Conservation (phyloP, 2,113 vertebrate genomes). For the Tetraodon nigroviridis region DNA sequence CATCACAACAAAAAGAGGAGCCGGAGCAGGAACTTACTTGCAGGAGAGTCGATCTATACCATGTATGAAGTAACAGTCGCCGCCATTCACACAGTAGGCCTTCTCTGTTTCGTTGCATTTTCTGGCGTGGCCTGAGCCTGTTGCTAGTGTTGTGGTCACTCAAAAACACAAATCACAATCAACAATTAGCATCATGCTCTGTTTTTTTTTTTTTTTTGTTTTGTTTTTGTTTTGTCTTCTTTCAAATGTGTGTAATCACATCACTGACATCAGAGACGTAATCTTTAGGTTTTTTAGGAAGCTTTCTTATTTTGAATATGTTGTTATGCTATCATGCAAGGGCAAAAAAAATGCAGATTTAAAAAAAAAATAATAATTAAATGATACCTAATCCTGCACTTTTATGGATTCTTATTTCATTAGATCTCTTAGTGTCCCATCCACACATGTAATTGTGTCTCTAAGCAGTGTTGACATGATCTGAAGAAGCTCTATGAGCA, state of each 20-base stretch:
- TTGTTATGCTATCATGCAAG: too few relatives aligned
- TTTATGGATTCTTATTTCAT: conserved; percentile 44
- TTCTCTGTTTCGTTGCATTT: conserved; percentile 96
- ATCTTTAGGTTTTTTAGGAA: too few relatives aligned
- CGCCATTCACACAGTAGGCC: conserved; percentile 94
- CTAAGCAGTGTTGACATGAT: conserved; percentile 65
- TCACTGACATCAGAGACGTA: too few relatives aligned
- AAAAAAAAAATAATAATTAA: not conserved
- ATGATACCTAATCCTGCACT: not conserved
- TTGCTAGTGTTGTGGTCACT: conserved; percentile 83
- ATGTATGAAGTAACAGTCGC: conserved; percentile 95
- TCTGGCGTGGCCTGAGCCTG: conserved; percentile 90
- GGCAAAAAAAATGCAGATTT: too few relatives aligned
- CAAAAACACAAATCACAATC: too few relatives aligned
- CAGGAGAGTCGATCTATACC: conserved; percentile 96
- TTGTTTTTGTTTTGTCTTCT: too few relatives aligned
- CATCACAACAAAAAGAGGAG: not conserved
- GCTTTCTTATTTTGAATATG: too few relatives aligned
- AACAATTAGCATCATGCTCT: too few relatives aligned
- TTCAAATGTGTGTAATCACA: too few relatives aligned
- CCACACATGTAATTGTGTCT: conserved; percentile 63
- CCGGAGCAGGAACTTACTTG: conserved; percentile 86
- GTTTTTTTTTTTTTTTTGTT: too few relatives aligned
- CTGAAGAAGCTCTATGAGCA: conserved; percentile 67
- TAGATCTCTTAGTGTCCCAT: conserved; percentile 56